Conservation (phyloP, 2,797 vertebrate genomes). For the Lithobates sylvaticus region DNA sequence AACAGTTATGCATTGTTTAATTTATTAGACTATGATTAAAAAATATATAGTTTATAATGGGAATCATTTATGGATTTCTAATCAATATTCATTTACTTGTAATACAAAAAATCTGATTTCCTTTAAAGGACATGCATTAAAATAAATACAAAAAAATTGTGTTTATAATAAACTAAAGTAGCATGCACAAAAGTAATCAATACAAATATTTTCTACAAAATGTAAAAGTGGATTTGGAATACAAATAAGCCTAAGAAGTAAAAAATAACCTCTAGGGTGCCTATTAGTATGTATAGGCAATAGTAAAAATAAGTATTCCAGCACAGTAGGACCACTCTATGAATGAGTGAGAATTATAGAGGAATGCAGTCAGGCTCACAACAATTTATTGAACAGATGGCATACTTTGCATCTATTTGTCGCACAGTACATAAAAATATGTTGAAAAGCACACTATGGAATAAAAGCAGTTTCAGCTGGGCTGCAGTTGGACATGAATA, state of each 20-base stretch:
- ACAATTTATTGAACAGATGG: conserved; percentile 51
- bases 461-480: conserved; percentile 25
- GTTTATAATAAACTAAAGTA: conserved; percentile 14
- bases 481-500: conserved; percentile 27
- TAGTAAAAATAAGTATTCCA: conserved; percentile 45
- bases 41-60: too few species aligned
- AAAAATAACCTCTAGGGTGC: conserved; percentile 49
- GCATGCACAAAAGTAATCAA: conserved; percentile 38
- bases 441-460: conserved; percentile 21
- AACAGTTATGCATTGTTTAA: background rate
- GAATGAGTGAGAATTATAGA: conserved; percentile 46
- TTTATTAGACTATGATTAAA: background rate
- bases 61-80: too few species aligned
- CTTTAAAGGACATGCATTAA: background rate
- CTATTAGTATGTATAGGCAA: conserved; percentile 58
- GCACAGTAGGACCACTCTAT: conserved; percentile 39
- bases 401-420: conserved; percentile 48
- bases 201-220: conserved; percentile 42
- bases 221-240: conserved; percentile 45
- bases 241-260: conserved; percentile 47
- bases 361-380: conserved; percentile 40
- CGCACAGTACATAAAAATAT: conserved; percentile 47
- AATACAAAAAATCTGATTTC: background rate
- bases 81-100: too few species aligned
- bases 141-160: background rate